These are phyloP conservation scores for Elegia similella DNA, from an alignment of 2,888 invertebrate genomes.

Conservation along the genomic window DNA sequence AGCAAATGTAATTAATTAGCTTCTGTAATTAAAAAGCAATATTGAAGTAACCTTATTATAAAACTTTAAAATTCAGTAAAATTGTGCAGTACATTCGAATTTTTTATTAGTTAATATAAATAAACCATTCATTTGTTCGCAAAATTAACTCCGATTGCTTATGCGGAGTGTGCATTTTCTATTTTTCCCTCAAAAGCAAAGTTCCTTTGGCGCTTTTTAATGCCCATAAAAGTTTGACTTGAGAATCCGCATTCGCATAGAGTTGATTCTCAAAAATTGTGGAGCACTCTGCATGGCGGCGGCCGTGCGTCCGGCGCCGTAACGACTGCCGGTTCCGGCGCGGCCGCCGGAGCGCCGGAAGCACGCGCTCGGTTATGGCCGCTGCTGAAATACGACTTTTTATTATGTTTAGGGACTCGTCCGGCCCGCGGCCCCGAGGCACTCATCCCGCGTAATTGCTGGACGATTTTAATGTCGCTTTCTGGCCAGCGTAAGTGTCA, in stretches of 20 bases:
- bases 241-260: not conserved
- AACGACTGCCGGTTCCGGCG: slow-evolving; percentile 69
- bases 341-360: slow-evolving; percentile 35
- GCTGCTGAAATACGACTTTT: slow-evolving; percentile 46
- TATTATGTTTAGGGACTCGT: slow-evolving; percentile 31
- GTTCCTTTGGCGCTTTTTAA: not conserved
- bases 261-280: not conserved
- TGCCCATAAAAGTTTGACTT: slow-evolving; percentile 19
- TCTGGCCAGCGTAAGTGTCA: slow-evolving; percentile 12
- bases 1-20: no score
- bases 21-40: no score
- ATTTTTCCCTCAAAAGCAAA: not conserved
- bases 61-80: no score
- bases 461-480: slow-evolving; percentile 12
- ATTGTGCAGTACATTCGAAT: no score
- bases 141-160: not conserved
- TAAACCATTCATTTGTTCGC: not conserved
- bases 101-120: no score
- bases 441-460: not conserved
- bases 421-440: not conserved
- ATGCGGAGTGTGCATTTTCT: not conserved
- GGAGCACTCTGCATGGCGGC: not conserved
- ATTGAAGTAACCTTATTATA: no score
- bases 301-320: slow-evolving; percentile 26
- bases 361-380: slow-evolving; percentile 40